Base-by-base conservation (phyloP, 1,140 invertebrate genomes). In the Harlomillsia oculata region DNA sequence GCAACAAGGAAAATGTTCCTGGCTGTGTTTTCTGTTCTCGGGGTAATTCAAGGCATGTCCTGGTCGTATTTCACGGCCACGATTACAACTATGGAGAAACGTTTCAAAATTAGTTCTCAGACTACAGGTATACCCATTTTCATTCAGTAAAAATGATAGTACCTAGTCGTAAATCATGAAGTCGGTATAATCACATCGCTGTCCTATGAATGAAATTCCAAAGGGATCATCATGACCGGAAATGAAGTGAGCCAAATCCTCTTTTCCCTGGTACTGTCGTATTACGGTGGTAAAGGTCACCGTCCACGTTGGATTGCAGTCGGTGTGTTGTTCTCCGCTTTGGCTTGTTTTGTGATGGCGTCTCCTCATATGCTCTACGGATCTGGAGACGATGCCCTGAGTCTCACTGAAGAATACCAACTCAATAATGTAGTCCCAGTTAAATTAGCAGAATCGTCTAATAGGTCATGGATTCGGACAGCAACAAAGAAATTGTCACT, bases 61-160 rank as follows among this genome's bases (percentile, higher is more conserved):
- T 85, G 81, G 65, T 78, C 83, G 2, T 88, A 88, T 67, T 83
- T 83, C 56, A 82, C 82, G 65, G 83, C 83, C 9, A 84, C 82
- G 5, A 80, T 87, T 37, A 84, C 84, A 28, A 89, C 85, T 1
- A 73, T 88, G 25, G 85, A 89, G 68, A 87, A 87, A 66, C 75
- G 84, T 59, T 89, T 85, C 67, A 85, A 83, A 65, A 85, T 87
- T 66, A 81, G 83, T 1, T 85, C 82, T 8, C 78, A 80, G 69
- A 82, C 81, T 29, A 83, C 82, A 49, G 85, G 82, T 81, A 68
- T 73, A 70, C n/a, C n/a, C n/a, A n/a, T n/a, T n/a, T n/a, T n/a
- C n/a, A n/a, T n/a, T n/a, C n/a, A n/a, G n/a, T n/a, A n/a, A n/a
- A n/a, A n/a, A n/a, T n/a, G n/a, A n/a, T n/a, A n/a, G n/a, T n/a